phyloP scores from a whole-genome alignment of 1,140 invertebrate species.

The Heliconius nattereri region DNA sequence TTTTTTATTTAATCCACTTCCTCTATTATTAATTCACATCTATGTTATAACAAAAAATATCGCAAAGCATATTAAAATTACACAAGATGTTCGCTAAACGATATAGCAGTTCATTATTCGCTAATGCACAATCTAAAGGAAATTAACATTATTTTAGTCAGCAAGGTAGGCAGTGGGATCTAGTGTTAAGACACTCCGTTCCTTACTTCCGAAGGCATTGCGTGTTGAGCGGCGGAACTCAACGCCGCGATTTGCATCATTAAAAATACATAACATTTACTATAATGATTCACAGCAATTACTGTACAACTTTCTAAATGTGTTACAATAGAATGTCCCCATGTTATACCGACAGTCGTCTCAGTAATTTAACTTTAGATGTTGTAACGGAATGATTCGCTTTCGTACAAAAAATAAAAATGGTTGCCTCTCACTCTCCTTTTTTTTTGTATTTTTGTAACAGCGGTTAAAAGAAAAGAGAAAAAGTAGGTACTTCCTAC shows the following conservation, averaged over 20 bases:
- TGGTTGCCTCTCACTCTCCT: conserved; percentile 53
- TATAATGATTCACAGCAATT: conserved; percentile 17
- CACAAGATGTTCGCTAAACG: neutral
- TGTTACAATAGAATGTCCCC: conserved; percentile 36
- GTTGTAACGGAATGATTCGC: conserved; percentile 51
- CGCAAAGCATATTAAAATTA: neutral
- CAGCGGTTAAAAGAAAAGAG: conserved; percentile 29
- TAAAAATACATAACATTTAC: conserved; percentile 10
- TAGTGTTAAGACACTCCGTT: too few relatives aligned
- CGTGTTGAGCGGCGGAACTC: too few relatives aligned
- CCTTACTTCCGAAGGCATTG: too few relatives aligned
- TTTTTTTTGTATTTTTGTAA: conserved; percentile 51
- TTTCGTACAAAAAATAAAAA: conserved; percentile 52
- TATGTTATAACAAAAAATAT: neutral
- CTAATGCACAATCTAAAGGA: neutral
- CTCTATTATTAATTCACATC: neutral
- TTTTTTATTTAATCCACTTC: neutral
- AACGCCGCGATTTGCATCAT: neutral
- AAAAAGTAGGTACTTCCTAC: conserved; percentile 9
- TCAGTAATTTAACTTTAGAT: conserved; percentile 40
- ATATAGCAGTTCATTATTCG: neutral
- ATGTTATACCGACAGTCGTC: conserved; percentile 29
- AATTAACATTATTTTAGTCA: neutral
- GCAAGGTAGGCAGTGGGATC: too few relatives aligned
- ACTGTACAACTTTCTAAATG: conserved; percentile 34